A percentile compares a stretch with the other conserved stretches of the same genome.
phyloP scores from a whole-genome alignment of 2,113 vertebrate genomes.

The Lanius ludovicianus region DNA sequence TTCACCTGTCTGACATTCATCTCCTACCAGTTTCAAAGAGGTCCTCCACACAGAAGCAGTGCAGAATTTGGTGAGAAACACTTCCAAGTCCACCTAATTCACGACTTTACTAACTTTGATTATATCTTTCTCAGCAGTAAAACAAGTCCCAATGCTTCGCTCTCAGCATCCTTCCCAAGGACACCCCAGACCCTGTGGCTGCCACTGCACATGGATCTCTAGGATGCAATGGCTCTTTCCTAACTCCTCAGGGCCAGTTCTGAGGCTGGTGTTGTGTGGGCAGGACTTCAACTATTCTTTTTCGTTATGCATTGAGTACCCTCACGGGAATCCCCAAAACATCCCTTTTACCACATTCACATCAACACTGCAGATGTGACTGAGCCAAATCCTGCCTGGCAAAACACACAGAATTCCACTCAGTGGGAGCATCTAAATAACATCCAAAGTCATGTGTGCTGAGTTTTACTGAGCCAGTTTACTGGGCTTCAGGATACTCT shows the following conservation, averaged over 20 bases:
- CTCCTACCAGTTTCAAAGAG: neutral
- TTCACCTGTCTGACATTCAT: neutral
- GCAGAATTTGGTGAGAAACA: neutral
- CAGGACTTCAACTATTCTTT: neutral
- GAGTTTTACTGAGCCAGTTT: neutral
- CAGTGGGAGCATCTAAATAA: neutral
- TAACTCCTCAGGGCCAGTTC: neutral
- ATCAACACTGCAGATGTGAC: accelerated
- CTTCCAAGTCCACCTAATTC: neutral
- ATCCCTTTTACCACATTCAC: neutral
- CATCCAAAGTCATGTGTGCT: neutral
- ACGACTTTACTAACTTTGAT: neutral
- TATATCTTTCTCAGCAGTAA: neutral
- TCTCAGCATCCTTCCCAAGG: neutral
- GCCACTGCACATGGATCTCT: neutral
- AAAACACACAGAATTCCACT: neutral
- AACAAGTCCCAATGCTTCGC: neutral
- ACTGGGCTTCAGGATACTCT: neutral
- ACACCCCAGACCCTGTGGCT: neutral
- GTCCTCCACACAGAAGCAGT: neutral
- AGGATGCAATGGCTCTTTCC: neutral
- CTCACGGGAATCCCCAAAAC: neutral
- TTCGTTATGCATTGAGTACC: neutral
- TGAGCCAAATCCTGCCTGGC: neutral
- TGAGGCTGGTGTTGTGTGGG: neutral